Percentiles rank a stretch among this genome's conserved stretches.
Conservation (phyloP, 1,140 invertebrate species). For the Zaprionus gabonicus region DNA sequence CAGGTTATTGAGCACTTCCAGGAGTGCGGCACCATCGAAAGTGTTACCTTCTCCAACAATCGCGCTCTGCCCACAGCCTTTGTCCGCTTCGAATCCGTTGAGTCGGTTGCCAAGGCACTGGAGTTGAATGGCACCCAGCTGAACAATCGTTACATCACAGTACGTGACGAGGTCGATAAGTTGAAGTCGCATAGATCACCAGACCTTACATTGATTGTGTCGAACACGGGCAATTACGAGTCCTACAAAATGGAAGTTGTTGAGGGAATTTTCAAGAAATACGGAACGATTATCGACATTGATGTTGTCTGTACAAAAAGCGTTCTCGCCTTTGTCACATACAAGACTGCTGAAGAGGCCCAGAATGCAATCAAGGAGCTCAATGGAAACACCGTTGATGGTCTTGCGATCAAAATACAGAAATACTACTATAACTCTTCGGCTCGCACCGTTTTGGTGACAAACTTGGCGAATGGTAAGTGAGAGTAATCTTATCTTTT, state of each 20-base stretch:
- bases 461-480: constrained; percentile 51
- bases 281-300: constrained; percentile 44
- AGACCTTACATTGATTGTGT: constrained; percentile 45
- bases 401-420: constrained; percentile 53
- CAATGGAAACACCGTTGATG: constrained; percentile 54
- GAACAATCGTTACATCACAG: constrained; percentile 59
- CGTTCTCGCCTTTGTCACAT: constrained; percentile 63
- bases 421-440: constrained; percentile 18
- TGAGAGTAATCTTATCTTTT: not conserved
- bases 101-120: constrained; percentile 31
- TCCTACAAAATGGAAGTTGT: constrained; percentile 36
- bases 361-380: constrained; percentile 54
- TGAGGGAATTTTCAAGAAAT: constrained; percentile 65
- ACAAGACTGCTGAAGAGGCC: constrained; percentile 38
- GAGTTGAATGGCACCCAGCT: constrained; percentile 59
- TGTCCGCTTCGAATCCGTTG: constrained; percentile 41
- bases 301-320: constrained; percentile 56
- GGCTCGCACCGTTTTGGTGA: constrained; percentile 38
- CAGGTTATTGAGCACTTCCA: constrained; percentile 51
- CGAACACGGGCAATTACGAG: constrained; percentile 48
- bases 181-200: constrained; percentile 1
- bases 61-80: constrained; percentile 32
- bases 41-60: constrained; percentile 38
- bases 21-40: constrained; percentile 54
- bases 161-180: constrained; percentile 10